phyloP scores from a whole-genome alignment of 2,797 vertebrate genomes.

The Bovichtus diacanthus region DNA sequence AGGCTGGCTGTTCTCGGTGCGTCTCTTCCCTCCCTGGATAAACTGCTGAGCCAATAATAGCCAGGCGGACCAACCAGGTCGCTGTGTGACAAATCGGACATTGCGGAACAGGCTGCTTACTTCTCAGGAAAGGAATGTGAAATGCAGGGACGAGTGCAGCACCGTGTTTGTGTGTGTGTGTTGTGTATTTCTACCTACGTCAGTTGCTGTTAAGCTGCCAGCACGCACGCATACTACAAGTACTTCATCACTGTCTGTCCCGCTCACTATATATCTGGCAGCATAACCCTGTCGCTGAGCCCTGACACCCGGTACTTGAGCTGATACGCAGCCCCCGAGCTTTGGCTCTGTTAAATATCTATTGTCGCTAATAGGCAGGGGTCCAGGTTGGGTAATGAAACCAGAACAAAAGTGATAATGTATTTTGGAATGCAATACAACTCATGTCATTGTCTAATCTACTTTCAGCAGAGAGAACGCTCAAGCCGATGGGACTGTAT shows the following conservation, averaged over 20 bases:
- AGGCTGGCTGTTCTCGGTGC: constrained; percentile 46
- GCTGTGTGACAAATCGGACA: constrained; percentile 73
- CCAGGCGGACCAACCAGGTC: constrained; percentile 66
- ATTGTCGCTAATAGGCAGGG: constrained; percentile 46
- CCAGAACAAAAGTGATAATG: constrained; percentile 68
- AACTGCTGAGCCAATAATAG: constrained; percentile 81
- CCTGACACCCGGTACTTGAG: constrained; percentile 66
- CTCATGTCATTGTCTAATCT: constrained; percentile 58
- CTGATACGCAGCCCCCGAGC: constrained; percentile 53
- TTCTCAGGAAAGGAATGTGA: constrained; percentile 79
- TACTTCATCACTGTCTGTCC: constrained; percentile 69
- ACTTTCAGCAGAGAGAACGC: constrained; percentile 51
- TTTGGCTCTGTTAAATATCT: constrained; percentile 62
- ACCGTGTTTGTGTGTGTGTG: constrained; percentile 38
- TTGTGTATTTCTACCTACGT: constrained; percentile 54
- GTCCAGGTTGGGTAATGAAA: constrained; percentile 64
- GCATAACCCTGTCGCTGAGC: constrained; percentile 51
- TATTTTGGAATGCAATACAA: constrained; percentile 63
- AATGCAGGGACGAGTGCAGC: constrained; percentile 56
- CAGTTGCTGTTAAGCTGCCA: constrained; percentile 60
- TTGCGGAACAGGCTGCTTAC: constrained; percentile 73
- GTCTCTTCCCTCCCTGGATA: constrained; percentile 46
- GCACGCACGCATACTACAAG: constrained; percentile 57
- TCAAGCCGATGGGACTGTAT: constrained; percentile 49
- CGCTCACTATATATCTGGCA: constrained; percentile 66